Evolutionary conservation across 2,888 invertebrate species (phyloP).

Genomic region (Plusia festucae): DNA sequence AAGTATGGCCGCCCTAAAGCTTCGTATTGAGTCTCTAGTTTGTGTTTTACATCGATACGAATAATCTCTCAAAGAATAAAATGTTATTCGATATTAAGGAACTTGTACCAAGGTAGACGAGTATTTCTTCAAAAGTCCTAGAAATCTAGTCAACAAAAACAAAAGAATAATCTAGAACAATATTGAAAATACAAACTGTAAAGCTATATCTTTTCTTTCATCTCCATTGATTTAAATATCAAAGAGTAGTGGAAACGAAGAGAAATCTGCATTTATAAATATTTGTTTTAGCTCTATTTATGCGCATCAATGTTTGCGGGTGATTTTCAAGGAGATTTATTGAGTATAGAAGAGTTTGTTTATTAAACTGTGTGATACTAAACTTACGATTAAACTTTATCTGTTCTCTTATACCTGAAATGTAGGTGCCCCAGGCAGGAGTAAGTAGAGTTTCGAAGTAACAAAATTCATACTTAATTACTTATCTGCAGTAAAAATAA

Average conservation of each 20-base stretch:
- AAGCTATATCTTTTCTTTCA: slow-evolving; percentile 2
- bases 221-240: not conserved
- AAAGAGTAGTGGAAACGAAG: not conserved
- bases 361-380: too few relatives aligned
- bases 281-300: slow-evolving; percentile 4
- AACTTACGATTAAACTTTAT: too few relatives aligned
- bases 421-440: too few relatives aligned
- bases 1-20: too few relatives aligned
- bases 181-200: not conserved
- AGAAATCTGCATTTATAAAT: slow-evolving; percentile 2
- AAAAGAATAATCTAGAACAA: not conserved
- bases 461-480: too few relatives aligned
- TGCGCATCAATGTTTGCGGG: not conserved
- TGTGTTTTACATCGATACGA: slow-evolving; percentile 26
- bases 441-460: too few relatives aligned
- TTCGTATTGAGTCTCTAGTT: slow-evolving; percentile 36
- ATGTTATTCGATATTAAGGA: slow-evolving; percentile 23
- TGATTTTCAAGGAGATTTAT: not conserved
- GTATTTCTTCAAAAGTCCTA: not conserved
- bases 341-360: too few relatives aligned
- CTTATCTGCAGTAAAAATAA: too few relatives aligned
- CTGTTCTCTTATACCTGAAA: too few relatives aligned
- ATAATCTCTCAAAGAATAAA: slow-evolving; percentile 43
- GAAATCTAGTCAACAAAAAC: not conserved
- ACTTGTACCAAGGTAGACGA: too few relatives aligned